Base-by-base conservation (phyloP, 2,797 vertebrate species). In the Micrastur ruficollis region DNA sequence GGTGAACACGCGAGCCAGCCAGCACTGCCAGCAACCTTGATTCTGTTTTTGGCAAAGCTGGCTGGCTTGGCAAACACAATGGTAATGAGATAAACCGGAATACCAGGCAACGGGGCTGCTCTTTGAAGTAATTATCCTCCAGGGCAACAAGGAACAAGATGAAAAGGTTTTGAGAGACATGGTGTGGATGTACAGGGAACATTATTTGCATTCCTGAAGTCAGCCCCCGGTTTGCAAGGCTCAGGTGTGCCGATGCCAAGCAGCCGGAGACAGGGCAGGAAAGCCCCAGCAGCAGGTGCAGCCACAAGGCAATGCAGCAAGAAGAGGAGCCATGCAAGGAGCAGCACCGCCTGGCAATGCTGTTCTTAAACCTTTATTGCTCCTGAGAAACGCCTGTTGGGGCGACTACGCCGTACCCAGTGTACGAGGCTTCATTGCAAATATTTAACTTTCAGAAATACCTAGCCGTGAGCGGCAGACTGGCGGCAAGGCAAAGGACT, bases 121-220 rank as follows among this genome's bases (percentile, higher is more conserved):
- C 96, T 98, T 98, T 96, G 97, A 96, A 97, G 97, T 96, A 97
- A 98, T 98, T 97, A 97, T 98, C 96, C 97, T 97, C 97, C 93
- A 55, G 92, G 86, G 96, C 93, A 97, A 95, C 96, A 81, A 96
- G 95, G 96, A 95, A 97, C 96, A 94, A 78, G 93, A 95, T 46
- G 23, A 93, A 96, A 97, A 97, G 93, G 93, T 80, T 97, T 98
- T 97, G 84, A 94, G 97, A 96, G 96, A 93, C 74, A 61, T 12
- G 82, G 83, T 63, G 93, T 71, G 82, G 94, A 84, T 83, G 84
- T 90, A 70, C 59, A n/a, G 62, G 86, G 93, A 95, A 94, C 72
- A 72, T 53, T 62, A 93, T 88, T 96, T 95, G 90, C 96, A 95
- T 96, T 97, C 93, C 90, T 90, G 93, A 86, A 76, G 84, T 70